Base-by-base conservation (phyloP, 2,888 invertebrate species). In the Aphidius colemani region DNA sequence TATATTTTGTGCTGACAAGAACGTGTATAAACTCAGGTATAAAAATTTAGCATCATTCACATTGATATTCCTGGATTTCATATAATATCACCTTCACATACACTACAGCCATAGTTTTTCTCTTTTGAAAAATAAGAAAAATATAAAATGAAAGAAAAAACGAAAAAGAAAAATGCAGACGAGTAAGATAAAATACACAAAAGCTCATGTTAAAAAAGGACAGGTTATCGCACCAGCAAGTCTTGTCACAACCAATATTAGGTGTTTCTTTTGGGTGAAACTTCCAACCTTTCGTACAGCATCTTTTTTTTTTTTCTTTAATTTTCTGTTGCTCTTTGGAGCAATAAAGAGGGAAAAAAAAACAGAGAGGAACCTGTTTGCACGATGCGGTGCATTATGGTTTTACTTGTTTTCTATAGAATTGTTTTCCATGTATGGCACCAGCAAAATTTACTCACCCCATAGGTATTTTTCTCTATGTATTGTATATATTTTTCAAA, bases 241-340 rank as follows among this genome's bases (percentile, higher is more conserved):
- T 53, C 71, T 75, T 74, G 75, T 75, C 76, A 76, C 67, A 77
- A 75, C 76, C 72, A 75, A 76, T 75, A 78, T 78, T 77, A 74
- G 71, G 70, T 69, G 53, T 69, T 69, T 67, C 70, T 67, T 69
- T 71, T 70, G 30, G 60, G 60, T 57, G 67, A 65, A 68, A 63
- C 67, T 41, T 72, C 70, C 69, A 69, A 70, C 69, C 72, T 71
- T 72, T 73, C 73, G 75, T 71, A 75, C 76, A 30, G 5, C 5
- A 76, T 75, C 73, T 74, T 45, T 58, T 58, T 61, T 5, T 30
- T 30, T 30, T 30, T 30, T 30, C 5, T 30, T 30, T 30, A 3
- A 30, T 30, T 30, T 30, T 30, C 30, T 30, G 30, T 30, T 4
- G 30, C 30, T 5, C 30, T 30, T 30, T 30, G 30, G 30, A 30